A percentile compares a stretch with the other conserved stretches of the same genome.
These are phyloP conservation scores for Pollicipes pollicipes DNA, from an alignment of 1,140 invertebrate genomes.

Conservation along the genomic window DNA sequence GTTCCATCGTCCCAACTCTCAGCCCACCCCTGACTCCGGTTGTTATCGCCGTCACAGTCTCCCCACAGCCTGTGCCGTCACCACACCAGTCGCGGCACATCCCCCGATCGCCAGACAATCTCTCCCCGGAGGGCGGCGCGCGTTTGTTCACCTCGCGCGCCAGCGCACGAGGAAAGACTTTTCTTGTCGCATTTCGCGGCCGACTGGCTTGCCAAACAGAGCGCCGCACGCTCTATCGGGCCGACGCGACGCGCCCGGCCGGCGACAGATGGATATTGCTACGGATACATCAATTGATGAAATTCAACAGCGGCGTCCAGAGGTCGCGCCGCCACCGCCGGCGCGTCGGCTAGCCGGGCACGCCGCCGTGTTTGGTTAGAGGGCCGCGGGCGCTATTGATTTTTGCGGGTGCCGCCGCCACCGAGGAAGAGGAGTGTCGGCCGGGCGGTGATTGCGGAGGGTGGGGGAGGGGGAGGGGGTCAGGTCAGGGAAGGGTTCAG, in stretches of 20 bases:
- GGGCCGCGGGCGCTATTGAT: not conserved
- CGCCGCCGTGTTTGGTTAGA: not conserved
- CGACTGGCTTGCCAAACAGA: not conserved
- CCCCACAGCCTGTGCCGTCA: too few species aligned
- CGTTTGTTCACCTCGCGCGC: not conserved
- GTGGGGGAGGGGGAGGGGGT: not conserved
- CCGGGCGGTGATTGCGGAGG: not conserved
- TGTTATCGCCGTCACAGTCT: too few species aligned
- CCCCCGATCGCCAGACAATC: not conserved
- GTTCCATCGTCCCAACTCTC: too few species aligned
- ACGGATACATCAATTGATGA: not conserved
- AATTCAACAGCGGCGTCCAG: not conserved
- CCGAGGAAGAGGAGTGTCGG: too few species aligned
- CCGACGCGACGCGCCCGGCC: not conserved
- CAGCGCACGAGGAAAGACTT: not conserved
- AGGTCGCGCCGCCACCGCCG: not conserved
- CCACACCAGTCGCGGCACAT: too few species aligned
- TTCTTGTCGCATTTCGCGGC: not conserved
- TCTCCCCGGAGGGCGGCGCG: too few species aligned
- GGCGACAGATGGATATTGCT: not conserved
- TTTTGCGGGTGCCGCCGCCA: not conserved
- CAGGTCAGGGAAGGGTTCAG: too few species aligned
- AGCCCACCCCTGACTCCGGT: too few species aligned
- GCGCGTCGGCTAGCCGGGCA: too few species aligned
- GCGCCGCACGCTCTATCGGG: not conserved